phyloP scores from a whole-genome alignment of 2,888 invertebrate species.

The Cephus spinipes region DNA sequence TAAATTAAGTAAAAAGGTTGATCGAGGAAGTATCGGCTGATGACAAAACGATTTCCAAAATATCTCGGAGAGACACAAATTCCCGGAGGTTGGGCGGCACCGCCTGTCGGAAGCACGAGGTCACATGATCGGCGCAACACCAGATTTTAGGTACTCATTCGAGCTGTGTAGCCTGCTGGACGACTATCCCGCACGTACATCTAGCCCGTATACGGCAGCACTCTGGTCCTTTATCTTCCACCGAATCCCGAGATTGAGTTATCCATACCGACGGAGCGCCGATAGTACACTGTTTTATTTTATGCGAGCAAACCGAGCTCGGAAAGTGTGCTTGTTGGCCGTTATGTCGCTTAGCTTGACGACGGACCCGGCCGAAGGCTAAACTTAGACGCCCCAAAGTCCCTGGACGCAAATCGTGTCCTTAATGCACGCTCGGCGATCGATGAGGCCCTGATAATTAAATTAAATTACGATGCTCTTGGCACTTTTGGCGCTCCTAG shows the following conservation, averaged over 20 bases:
- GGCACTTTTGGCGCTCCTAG: slow-evolving; percentile 30
- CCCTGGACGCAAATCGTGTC: slow-evolving; percentile 58
- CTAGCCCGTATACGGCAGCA: no score
- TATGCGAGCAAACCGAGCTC: slow-evolving; percentile 43
- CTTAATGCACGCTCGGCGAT: slow-evolving; percentile 43
- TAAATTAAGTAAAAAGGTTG: no score
- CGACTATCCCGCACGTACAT: no score
- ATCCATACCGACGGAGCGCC: slow-evolving; percentile 27
- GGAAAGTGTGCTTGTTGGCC: slow-evolving; percentile 37
- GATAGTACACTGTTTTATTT: slow-evolving; percentile 56
- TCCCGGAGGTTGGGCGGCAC: no score
- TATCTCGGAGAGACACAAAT: no score
- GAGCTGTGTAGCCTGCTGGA: no score
- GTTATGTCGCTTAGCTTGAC: slow-evolving; percentile 48
- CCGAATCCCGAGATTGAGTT: slow-evolving; percentile 35
- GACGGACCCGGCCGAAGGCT: slow-evolving; percentile 52
- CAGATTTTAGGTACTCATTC: no score
- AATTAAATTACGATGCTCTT: slow-evolving; percentile 20
- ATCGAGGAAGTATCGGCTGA: no score
- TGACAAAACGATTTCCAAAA: no score
- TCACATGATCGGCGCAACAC: no score
- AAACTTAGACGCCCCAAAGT: slow-evolving; percentile 61
- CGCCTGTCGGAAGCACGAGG: no score
- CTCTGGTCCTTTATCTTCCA: no score
- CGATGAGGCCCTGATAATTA: slow-evolving; percentile 54